A percentile compares a stretch with the other conserved stretches of the same genome.
These are phyloP conservation scores for Bubalus kerabau DNA, from an alignment of 2,113 vertebrate genomes.

Conservation along the genomic window DNA sequence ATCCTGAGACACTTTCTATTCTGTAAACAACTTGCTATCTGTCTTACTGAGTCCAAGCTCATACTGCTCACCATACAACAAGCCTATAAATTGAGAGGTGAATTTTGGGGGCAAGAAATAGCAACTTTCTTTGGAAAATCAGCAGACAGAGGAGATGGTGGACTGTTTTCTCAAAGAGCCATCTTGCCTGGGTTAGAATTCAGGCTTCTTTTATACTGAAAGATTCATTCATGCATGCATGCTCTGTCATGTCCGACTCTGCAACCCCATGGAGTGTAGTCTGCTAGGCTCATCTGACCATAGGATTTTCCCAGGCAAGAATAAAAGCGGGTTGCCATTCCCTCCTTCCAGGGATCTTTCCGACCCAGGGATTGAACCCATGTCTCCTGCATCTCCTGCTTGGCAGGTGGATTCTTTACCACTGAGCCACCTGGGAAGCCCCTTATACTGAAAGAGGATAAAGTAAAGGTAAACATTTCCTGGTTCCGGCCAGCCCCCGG, in stretches of 20 bases:
- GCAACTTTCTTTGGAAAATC: background rate
- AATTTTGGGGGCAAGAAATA: background rate
- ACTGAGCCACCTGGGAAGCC: background rate
- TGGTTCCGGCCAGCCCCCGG: accelerated
- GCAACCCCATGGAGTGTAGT: background rate
- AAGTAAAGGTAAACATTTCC: background rate
- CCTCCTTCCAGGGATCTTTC: background rate
- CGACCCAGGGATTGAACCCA: background rate
- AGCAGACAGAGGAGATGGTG: background rate
- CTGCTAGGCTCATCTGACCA: background rate
- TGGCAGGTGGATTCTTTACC: background rate
- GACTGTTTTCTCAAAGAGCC: background rate
- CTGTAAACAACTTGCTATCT: background rate
- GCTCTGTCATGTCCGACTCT: background rate
- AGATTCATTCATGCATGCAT: background rate
- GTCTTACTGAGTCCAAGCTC: background rate
- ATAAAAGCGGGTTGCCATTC: background rate
- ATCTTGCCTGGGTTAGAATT: background rate
- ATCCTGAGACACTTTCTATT: background rate
- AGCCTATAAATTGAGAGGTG: background rate
- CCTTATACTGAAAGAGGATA: background rate
- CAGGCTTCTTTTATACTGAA: background rate
- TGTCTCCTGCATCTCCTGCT: background rate
- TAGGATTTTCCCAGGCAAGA: background rate
- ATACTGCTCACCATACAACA: background rate